Evolutionary conservation across 2,888 invertebrate species (phyloP), one percentile per base, ranked within the genome.

Genomic region (Pristionchus japonicus): DNA sequence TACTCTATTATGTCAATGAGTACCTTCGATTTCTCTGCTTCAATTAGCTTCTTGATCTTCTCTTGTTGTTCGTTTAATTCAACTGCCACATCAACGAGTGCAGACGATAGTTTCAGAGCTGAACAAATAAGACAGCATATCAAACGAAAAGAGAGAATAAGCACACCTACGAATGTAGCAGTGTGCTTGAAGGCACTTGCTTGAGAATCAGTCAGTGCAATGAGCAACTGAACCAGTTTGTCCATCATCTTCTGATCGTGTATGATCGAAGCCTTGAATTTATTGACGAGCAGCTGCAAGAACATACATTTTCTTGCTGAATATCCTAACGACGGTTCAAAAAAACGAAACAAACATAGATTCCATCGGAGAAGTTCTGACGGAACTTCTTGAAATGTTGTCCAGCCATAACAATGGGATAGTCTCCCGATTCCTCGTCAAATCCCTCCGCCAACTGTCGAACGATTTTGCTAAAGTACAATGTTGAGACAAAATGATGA

Each of bases 41-140:
- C 57, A 94, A 98, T 98, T 95, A 99, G 99, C 7, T 98, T 96
- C 94, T 98, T 97, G 86, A 98, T 98, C 95, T 98, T 98, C 95
- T 99, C 99, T 93, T 98, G 96, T 95, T 98, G 98, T 89, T 98
- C 97, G 85, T 97, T 98, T 4, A 99, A 97, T 89, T 98, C 97
- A 84, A 99, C 95, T 3, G 98, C 98, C 89, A 99, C 98, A 95
- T 99, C 99, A 88, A 99, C 99, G 89, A 99, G 95, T 0, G 99
- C 99, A 0, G 99, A 99, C 98, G 99, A 99, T 89, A 99, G 95
- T 95, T 99, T 99, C 98, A 99, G 98, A 27, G 99, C 99, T 96
- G 90, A 47, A n/a, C 40, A 23, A 43, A 31, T 64, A 2, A 31
- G 15, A 70, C 15, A 27, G 64, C 4, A n/a, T n/a, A n/a, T 64